Evolutionary conservation across 2,888 invertebrate species (phyloP).

Genomic region (Cantharis nigra): DNA sequence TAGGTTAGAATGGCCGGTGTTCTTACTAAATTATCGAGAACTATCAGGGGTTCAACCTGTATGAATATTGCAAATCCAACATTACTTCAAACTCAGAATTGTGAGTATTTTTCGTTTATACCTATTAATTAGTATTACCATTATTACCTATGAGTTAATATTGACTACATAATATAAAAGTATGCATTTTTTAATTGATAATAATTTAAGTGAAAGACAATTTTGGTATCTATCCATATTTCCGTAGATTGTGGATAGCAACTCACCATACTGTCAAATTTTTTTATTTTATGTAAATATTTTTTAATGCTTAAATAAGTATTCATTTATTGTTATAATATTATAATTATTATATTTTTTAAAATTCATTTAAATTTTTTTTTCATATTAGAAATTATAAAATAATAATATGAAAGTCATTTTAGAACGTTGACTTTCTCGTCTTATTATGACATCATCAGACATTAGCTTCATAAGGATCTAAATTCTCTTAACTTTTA

Average conservation of each 20-base stretch:
- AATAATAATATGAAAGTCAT: background rate
- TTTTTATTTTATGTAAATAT: background rate
- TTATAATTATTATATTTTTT: background rate
- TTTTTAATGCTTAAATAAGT: background rate
- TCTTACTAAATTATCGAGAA: conserved; percentile 52
- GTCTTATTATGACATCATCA: background rate
- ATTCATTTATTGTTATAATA: background rate
- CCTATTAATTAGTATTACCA: too few species aligned
- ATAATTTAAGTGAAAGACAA: background rate
- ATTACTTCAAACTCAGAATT: conserved; percentile 41
- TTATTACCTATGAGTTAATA: too few species aligned
- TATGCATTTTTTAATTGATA: background rate
- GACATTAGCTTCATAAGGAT: background rate
- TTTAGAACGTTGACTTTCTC: background rate
- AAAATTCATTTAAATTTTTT: background rate
- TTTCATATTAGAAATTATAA: background rate
- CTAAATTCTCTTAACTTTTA: background rate
- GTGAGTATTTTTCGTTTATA: conserved; percentile 41
- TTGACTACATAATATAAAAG: background rate
- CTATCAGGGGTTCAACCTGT: conserved; percentile 42
- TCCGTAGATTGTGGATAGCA: too few species aligned
- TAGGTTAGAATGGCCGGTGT: conserved; percentile 54
- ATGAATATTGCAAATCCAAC: conserved; percentile 33
- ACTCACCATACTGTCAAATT: background rate
- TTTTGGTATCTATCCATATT: too few species aligned